Base-by-base conservation (phyloP, 23 tunicate species). In the Trididemnum clinides region DNA sequence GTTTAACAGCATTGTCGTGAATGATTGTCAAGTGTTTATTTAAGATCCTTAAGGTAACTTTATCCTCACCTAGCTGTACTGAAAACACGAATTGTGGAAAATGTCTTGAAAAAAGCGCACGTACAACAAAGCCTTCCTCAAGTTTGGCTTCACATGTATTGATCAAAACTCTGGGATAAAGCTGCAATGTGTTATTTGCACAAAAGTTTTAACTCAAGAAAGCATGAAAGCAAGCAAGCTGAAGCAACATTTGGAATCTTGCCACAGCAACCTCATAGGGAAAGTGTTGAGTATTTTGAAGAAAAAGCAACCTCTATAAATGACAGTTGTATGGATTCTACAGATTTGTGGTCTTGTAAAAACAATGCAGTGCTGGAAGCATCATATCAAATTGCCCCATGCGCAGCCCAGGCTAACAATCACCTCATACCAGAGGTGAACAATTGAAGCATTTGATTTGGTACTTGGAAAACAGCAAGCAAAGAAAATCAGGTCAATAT, bases 131-230 rank as follows among this genome's bases (percentile, higher is more conserved):
- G 80, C 86, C 66, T 82, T 82, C 66, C 80, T 82, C 29, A 64
- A 82, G 25, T 82, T 82, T 33, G 79, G 86, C 23, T 82, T 82
- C 66, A 64, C 79, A 36, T 28, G 86, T 80, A 50, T 82, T 82
- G 66, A 2, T 7, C 34, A 78, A 78, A 21, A 21, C 26, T 50
- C 81, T 21, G 1, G 6, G 1, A 71, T 51, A 57, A 79, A 79
- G 28, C 84, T 36, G 25, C 84, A 79, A 54, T 79, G 84, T 79
- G 71, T 79, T 4, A 31, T 82, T 33, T 80, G 84, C 21, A 28
- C 4, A 7, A 82, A 82, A 82, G 86, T 82, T 29, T 65, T 84
- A 37, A 28, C 88, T 37, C 81, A 72, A 39, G 81, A 71, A 71
- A 39, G 44, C 12, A 71, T 84, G 81, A 72, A 84, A 72, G 82